Base-by-base conservation (phyloP, 2,888 invertebrate genomes). In the Oligia strigilis region DNA sequence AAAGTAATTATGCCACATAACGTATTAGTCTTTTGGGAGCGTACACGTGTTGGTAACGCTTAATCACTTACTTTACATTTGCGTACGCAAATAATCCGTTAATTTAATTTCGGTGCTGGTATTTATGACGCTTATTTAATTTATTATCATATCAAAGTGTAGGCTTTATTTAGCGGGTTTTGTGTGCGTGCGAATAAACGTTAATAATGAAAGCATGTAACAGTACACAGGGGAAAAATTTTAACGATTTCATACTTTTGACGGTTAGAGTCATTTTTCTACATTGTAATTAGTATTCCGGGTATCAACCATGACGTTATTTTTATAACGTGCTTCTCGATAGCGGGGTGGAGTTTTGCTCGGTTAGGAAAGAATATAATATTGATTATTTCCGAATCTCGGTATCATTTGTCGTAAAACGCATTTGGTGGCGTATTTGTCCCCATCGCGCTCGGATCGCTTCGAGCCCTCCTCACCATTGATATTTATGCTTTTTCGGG, bases 61-160 rank as follows among this genome's bases (percentile, higher is more conserved):
- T 96, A 96, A 96, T 96, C 96, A 96, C 95, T 96, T 96, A 95
- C 95, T 95, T 95, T 95, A 96, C 95, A 95, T 96, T 96, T 95
- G 93, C 94, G 94, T 95, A 95, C 94, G 94, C 95, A 96, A 96
- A 96, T 96, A 96, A 96, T 96, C 95, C 94, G 94, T 94, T 95
- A 95, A 96, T 96, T 96, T 95, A 95, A 96, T 96, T 96, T 95
- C 87, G 93, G 93, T 93, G 93, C 90, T 93, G 93, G 95, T 95
- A 95, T 96, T 96, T 96, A 95, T 95, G 94, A 94, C 94, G 95
- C 94, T 95, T 95, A 95, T 96, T 96, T 95, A 95, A 95, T 96
- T 95, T 96, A 96, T 96, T 96, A 95, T 96, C 94, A 95, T 96
- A 95, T 96, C 95, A 96, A 95, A 96, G 94, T 95, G 94, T 94